Evolutionary conservation across 2,113 vertebrate species (phyloP).

Genomic region (Callospermophilus lateralis): DNA sequence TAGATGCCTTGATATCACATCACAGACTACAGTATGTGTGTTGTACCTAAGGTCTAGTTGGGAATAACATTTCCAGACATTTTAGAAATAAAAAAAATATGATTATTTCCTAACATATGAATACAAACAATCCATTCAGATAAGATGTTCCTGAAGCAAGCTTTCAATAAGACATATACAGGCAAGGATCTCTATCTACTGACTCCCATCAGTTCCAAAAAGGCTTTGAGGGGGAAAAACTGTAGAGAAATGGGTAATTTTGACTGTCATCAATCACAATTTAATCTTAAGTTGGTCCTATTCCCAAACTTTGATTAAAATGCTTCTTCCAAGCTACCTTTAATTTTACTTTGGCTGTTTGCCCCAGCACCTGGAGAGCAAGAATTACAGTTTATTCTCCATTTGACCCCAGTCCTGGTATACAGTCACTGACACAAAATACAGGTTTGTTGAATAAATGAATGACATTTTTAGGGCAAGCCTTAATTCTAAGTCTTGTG

Average conservation of each 20-base stretch:
- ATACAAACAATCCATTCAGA: not conserved
- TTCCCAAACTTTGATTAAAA: slow-evolving; percentile 49
- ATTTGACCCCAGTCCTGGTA: not conserved
- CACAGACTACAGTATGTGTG: not conserved
- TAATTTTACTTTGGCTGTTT: slow-evolving; percentile 12
- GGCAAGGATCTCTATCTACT: not conserved
- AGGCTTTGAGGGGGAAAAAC: not conserved
- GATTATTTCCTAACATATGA: not conserved
- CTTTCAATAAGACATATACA: not conserved
- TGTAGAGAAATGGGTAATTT: not conserved
- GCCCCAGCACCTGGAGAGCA: not conserved
- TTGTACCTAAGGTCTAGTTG: not conserved
- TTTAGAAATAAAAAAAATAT: slow-evolving; percentile 38
- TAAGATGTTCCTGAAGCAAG: not conserved
- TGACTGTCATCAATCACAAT: slow-evolving; percentile 12
- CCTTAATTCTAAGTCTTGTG: not conserved
- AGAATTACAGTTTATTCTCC: not conserved
- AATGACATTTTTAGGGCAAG: not conserved
- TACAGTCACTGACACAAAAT: not conserved
- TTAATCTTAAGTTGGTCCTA: slow-evolving; percentile 27
- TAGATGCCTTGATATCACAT: not conserved
- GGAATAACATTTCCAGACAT: slow-evolving; percentile 27
- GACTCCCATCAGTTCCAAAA: not conserved
- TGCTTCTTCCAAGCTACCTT: not conserved
- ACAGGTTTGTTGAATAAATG: not conserved